Conservation (phyloP, 64 coral and sea anemone genomes). For the Actinia tenebrosa region DNA sequence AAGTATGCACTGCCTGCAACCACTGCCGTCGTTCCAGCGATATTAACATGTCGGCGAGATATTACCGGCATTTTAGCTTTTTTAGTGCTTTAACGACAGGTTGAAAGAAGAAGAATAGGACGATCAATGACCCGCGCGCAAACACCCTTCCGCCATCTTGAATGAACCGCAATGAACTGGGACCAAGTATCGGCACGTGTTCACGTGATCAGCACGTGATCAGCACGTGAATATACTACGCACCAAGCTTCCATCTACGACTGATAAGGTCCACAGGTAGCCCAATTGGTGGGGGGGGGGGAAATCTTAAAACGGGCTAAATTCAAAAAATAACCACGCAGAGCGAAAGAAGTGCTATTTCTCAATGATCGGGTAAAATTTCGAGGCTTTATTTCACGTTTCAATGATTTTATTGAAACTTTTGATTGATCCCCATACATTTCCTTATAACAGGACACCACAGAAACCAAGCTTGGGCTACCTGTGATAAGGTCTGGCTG, state of each 20-base stretch:
- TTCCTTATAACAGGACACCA: too few species aligned
- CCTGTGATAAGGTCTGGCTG: neutral
- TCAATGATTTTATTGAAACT: too few species aligned
- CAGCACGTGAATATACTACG: neutral
- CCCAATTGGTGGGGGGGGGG: too few species aligned
- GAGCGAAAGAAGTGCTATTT: too few species aligned
- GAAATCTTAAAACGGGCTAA: too few species aligned
- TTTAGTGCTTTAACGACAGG: neutral
- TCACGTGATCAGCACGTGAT: neutral
- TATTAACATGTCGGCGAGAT: neutral
- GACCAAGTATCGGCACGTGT: neutral
- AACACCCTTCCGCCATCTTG: neutral
- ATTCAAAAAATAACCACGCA: too few species aligned
- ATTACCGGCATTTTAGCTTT: neutral
- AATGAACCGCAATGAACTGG: neutral
- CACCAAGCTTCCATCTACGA: neutral
- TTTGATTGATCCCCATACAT: too few species aligned
- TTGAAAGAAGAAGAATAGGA: neutral
- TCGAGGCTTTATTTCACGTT: too few species aligned
- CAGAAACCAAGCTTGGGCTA: too few species aligned
- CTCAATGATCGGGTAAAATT: too few species aligned
- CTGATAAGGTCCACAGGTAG: too few species aligned
- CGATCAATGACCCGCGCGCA: neutral
- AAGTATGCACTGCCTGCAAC: conserved; percentile 2
- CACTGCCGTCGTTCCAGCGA: neutral